Conservation (phyloP, 2,113 vertebrate genomes). For the Lanius ludovicianus region DNA sequence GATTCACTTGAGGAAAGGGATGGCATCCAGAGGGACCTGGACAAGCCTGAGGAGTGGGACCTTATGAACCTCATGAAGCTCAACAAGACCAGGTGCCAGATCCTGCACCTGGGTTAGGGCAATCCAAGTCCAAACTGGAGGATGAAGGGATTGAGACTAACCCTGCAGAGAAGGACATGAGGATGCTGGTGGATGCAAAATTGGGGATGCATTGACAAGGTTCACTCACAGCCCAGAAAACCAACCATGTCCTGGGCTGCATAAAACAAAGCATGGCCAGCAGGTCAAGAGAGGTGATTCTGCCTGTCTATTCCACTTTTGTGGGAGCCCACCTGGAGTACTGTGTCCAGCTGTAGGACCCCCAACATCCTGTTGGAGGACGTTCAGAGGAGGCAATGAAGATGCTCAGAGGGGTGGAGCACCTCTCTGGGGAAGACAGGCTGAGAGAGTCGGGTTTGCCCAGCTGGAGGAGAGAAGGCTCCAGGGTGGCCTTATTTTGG, state of each 20-base stretch:
- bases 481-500: neutral
- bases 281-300: neutral
- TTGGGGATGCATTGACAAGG: neutral
- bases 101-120: neutral
- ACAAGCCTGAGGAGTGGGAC: neutral
- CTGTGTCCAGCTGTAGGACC: neutral
- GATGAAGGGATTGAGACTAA: neutral
- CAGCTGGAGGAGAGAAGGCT: neutral
- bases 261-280: neutral
- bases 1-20: rapidly evolving
- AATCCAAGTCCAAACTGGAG: neutral
- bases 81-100: neutral
- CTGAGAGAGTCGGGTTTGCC: neutral
- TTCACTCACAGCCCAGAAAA: neutral
- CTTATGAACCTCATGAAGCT: neutral
- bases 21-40: neutral
- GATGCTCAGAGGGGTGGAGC: neutral
- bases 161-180: neutral
- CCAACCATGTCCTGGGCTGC: rapidly evolving
- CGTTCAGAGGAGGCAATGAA: neutral
- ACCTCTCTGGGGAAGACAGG: neutral
- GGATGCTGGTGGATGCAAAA: neutral
- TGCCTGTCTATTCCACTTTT: rapidly evolving
- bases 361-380: neutral
- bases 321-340: neutral